Evolutionary conservation across 2,797 vertebrate genomes (phyloP).

Genomic region (Cryptoprocta ferox): DNA sequence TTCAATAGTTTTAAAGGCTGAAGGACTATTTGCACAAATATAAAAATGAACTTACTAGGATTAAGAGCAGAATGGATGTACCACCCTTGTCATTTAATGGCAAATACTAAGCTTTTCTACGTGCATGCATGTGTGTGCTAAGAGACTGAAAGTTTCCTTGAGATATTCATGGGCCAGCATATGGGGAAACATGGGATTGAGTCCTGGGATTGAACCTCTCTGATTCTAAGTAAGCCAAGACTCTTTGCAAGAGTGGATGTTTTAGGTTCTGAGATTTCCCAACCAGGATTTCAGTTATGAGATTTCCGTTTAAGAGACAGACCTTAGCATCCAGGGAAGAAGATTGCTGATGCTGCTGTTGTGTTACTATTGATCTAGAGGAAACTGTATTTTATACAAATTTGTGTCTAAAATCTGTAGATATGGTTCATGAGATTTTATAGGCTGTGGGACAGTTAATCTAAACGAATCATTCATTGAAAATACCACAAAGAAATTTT

Average conservation of each 20-base stretch:
- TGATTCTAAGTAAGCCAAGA: constrained; percentile 17
- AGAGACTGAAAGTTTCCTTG: background rate
- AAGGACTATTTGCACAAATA: constrained; percentile 9
- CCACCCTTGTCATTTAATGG: background rate
- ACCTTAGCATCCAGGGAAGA: background rate
- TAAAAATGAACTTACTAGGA: background rate
- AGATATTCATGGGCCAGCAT: background rate
- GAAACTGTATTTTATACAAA: constrained; percentile 2
- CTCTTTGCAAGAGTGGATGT: background rate
- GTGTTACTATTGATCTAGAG: background rate
- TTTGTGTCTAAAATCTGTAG: background rate
- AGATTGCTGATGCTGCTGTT: background rate
- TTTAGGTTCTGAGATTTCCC: constrained; percentile 27
- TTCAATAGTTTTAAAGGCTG: background rate
- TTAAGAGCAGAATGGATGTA: background rate
- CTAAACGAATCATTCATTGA: background rate
- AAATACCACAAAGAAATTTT: constrained; percentile 41
- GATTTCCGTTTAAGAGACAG: constrained; percentile 38
- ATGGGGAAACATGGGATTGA: background rate
- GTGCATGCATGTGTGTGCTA: background rate
- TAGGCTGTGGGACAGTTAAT: constrained; percentile 17
- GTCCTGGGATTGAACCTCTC: background rate
- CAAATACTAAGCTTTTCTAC: background rate
- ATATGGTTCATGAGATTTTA: constrained; percentile 23
- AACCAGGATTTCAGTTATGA: background rate